phyloP scores from a whole-genome alignment of 2,888 invertebrate genomes.

The Drosophila affinis region DNA sequence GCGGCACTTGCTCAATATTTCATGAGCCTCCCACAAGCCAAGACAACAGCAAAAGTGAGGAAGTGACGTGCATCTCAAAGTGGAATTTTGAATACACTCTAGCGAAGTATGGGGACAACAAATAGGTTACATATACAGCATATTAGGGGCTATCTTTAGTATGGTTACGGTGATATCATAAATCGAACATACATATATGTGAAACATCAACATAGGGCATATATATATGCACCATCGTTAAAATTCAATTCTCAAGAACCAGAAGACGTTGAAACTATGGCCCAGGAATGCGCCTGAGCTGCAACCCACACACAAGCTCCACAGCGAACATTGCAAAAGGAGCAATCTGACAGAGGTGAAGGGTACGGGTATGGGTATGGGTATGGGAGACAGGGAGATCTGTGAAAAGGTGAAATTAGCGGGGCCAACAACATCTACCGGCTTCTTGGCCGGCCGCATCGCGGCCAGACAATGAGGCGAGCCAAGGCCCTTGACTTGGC shows the following conservation, averaged over 20 bases:
- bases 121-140: too few species aligned
- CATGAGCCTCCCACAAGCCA: constrained; percentile 73
- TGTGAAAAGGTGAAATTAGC: constrained; percentile 79
- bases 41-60: constrained; percentile 4
- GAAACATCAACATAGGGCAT: background rate
- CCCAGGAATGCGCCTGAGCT: constrained; percentile 28
- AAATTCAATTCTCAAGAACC: constrained; percentile 13
- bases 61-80: background rate
- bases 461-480: constrained; percentile 75
- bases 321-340: constrained; percentile 32
- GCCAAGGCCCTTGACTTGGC: constrained; percentile 71
- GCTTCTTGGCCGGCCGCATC: constrained; percentile 26
- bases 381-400: constrained; percentile 40
- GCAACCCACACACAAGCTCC: constrained; percentile 51
- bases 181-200: background rate
- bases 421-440: constrained; percentile 24
- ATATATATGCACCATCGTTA: background rate
- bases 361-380: background rate
- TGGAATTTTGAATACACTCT: constrained; percentile 2
- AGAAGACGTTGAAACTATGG: constrained; percentile 24
- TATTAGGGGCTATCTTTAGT: background rate
- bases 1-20: constrained; percentile 77
- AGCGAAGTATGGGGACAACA: background rate
- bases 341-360: constrained; percentile 28
- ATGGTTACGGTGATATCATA: background rate